Evolutionary conservation across 92 coral and sea anemone species (phyloP).

Genomic region (Zoanthus sociatus): DNA sequence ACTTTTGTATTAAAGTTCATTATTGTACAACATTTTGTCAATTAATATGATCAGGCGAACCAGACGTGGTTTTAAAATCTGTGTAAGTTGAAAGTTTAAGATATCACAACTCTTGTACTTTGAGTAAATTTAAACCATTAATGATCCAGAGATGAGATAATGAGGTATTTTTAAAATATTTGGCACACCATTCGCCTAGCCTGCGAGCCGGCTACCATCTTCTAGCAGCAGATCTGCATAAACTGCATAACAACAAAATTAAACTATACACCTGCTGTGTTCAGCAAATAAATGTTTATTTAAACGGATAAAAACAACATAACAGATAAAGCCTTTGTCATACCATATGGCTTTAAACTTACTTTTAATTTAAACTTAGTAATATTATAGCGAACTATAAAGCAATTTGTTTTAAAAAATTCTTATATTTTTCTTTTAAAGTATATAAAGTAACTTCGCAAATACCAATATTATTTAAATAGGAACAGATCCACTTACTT

Average conservation of each 20-base stretch:
- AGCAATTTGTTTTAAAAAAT: conserved; percentile 31
- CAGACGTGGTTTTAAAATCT: background rate
- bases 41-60: conserved; percentile 28
- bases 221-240: background rate
- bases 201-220: too few relatives aligned
- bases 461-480: conserved; percentile 23
- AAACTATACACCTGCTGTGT: conserved; percentile 3
- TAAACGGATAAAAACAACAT: background rate
- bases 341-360: conserved; percentile 12
- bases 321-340: background rate
- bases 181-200: background rate
- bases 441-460: conserved; percentile 5
- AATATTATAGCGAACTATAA: conserved; percentile 13
- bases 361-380: conserved; percentile 8
- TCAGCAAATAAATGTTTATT: conserved; percentile 1
- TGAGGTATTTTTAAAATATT: background rate
- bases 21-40: conserved; percentile 25
- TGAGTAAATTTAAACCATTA: background rate
- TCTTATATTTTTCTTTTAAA: conserved; percentile 14
- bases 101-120: background rate
- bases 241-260: conserved; percentile 16
- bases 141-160: conserved; percentile 1
- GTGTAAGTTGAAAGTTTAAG: conserved; percentile 6
- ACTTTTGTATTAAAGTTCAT: background rate
- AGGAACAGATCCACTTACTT: conserved; percentile 30